A percentile compares a stretch with the other conserved stretches of the same genome.
These are phyloP conservation scores for Drosophila barbarae DNA, from an alignment of 2,888 invertebrate species.

Conservation along the genomic window DNA sequence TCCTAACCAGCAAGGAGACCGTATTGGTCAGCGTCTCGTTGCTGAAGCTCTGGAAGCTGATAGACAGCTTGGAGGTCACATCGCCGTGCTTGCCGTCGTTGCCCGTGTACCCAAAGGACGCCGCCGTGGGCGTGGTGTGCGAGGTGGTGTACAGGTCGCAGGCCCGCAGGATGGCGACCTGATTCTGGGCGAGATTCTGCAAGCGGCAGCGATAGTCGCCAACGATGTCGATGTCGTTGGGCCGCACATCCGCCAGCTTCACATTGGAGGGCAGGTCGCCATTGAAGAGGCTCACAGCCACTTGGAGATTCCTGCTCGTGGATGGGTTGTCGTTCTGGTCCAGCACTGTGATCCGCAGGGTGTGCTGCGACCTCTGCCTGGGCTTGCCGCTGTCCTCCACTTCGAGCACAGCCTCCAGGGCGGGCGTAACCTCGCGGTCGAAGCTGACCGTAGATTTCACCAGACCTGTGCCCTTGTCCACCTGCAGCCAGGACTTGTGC, in stretches of 20 bases:
- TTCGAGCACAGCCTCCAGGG: slow-evolving; percentile 87
- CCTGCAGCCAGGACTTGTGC: slow-evolving; percentile 87
- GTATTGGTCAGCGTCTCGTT: slow-evolving; percentile 91
- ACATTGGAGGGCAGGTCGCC: slow-evolving; percentile 86
- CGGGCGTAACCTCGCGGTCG: slow-evolving; percentile 90
- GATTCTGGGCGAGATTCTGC: slow-evolving; percentile 78
- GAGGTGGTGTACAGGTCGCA: slow-evolving; percentile 90
- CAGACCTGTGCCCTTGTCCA: slow-evolving; percentile 90
- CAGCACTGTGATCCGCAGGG: slow-evolving; percentile 86
- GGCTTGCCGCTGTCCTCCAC: slow-evolving; percentile 94
- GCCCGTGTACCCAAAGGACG: slow-evolving; percentile 89
- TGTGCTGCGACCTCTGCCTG: slow-evolving; percentile 89
- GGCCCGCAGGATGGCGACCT: slow-evolving; percentile 86
- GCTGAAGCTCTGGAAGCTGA: slow-evolving; percentile 89
- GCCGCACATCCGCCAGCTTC: slow-evolving; percentile 93
- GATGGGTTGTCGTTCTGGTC: slow-evolving; percentile 97
- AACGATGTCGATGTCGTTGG: slow-evolving; percentile 93
- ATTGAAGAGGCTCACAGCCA: slow-evolving; percentile 89
- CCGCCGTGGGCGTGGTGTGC: slow-evolving; percentile 85
- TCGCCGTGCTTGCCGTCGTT: slow-evolving; percentile 94
- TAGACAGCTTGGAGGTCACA: slow-evolving; percentile 91
- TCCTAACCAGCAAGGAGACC: slow-evolving; percentile 87
- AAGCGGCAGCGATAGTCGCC: slow-evolving; percentile 94
- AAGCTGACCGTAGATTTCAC: slow-evolving; percentile 88
- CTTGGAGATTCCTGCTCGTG: slow-evolving; percentile 88